These are phyloP conservation scores for Holcopasites calliopsidis DNA, from an alignment of 1,140 invertebrate species.

Conservation along the genomic window DNA sequence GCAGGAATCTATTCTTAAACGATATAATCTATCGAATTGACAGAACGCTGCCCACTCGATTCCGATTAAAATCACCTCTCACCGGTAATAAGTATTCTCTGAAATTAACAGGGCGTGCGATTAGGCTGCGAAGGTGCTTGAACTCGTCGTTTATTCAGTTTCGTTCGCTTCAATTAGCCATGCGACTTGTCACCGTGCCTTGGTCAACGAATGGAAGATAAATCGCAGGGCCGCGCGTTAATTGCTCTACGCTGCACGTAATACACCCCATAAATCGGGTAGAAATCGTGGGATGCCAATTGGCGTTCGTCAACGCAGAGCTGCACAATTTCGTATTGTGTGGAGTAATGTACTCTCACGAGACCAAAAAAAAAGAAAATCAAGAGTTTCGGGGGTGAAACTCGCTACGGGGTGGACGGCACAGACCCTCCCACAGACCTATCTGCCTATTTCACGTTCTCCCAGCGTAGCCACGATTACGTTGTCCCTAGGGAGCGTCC, in stretches of 20 bases:
- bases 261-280: conserved; percentile 45
- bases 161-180: conserved; percentile 7
- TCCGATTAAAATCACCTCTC: conserved; percentile 2
- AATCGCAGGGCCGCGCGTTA: conserved; percentile 27
- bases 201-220: conserved; percentile 24
- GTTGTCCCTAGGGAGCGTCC: conserved; percentile 31
- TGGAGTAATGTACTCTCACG: too few species aligned
- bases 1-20: neutral
- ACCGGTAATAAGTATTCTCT: too few species aligned
- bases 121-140: neutral
- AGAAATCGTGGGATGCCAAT: conserved; percentile 4
- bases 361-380: too few species aligned
- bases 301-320: neutral
- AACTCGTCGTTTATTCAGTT: conserved; percentile 3
- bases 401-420: neutral
- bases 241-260: conserved; percentile 6
- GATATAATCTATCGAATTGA: neutral
- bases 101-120: too few species aligned
- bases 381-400: neutral
- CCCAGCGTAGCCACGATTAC: conserved; percentile 46
- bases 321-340: too few species aligned
- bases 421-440: too few species aligned
- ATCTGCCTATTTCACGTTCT: conserved; percentile 13
- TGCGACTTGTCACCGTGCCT: neutral
- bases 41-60: too few species aligned